A percentile compares a stretch with the other conserved stretches of the same genome.
phyloP scores from a whole-genome alignment of 2,797 vertebrate species.

The Margarornis squamiger region DNA sequence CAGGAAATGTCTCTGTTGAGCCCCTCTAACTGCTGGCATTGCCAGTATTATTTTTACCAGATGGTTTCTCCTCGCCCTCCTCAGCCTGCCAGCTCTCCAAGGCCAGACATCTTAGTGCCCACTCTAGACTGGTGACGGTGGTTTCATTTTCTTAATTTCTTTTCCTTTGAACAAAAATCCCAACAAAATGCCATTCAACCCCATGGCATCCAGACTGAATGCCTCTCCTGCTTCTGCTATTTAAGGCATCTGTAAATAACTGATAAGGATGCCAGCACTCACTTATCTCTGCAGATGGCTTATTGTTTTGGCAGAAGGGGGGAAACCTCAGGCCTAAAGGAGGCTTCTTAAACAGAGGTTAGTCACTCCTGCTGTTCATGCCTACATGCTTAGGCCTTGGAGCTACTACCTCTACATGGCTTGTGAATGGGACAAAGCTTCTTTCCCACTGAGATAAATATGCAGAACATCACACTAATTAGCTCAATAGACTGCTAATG shows the following conservation, averaged over 20 bases:
- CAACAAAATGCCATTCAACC: not conserved
- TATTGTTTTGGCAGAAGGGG: not conserved
- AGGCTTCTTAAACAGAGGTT: not conserved
- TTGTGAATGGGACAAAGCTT: not conserved
- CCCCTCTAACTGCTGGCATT: not conserved
- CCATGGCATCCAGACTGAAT: not conserved
- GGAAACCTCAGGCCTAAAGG: not conserved
- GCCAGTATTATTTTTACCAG: not conserved
- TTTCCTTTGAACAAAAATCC: not conserved
- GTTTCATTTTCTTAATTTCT: not conserved
- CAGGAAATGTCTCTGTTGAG: not conserved
- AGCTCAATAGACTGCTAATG: not conserved
- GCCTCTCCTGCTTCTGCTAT: not conserved
- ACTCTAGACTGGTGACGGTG: not conserved
- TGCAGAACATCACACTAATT: not conserved
- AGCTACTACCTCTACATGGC: not conserved
- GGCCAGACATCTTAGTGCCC: not conserved
- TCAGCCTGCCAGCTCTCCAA: not conserved
- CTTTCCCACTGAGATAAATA: not conserved
- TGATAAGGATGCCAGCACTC: not conserved
- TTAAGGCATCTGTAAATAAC: constrained; percentile 5
- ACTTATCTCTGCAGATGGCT: constrained; percentile 9
- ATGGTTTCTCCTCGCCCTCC: not conserved
- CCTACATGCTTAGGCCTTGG: not conserved
- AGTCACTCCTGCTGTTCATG: not conserved